These are phyloP conservation scores for Dicrurus megarhynchus DNA, from an alignment of 2,113 vertebrate genomes.

Conservation along the genomic window DNA sequence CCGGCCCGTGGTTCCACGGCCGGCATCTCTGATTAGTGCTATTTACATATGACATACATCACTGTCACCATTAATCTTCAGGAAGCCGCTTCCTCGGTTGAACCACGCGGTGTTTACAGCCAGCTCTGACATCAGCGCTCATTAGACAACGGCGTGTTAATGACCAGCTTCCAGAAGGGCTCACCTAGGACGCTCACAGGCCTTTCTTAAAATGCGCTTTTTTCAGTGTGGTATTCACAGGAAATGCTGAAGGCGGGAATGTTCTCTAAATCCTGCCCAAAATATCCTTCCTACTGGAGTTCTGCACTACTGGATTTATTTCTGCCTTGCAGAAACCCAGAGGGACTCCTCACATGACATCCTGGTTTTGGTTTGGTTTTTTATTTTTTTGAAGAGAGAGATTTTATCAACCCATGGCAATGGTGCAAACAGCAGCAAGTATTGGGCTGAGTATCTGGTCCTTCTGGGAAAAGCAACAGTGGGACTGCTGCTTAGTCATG, in stretches of 20 bases:
- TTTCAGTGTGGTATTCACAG: background rate
- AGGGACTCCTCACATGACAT: background rate
- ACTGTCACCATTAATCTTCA: slow-evolving; percentile 17
- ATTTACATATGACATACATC: background rate
- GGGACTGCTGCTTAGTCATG: background rate
- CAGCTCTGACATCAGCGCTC: background rate
- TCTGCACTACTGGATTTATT: background rate
- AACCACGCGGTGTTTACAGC: background rate
- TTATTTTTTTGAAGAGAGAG: background rate
- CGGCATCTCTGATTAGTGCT: background rate
- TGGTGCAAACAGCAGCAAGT: background rate
- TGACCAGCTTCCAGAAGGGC: background rate
- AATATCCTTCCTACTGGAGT: background rate
- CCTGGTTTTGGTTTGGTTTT: background rate
- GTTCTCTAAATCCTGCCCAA: background rate
- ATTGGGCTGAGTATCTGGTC: background rate
- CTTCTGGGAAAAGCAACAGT: background rate
- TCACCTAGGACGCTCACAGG: background rate
- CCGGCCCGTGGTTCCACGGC: background rate
- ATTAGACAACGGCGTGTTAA: background rate
- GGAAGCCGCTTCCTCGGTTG: slow-evolving; percentile 4
- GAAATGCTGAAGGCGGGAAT: background rate
- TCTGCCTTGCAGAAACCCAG: background rate
- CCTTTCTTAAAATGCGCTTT: background rate
- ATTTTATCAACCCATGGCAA: background rate